These are phyloP conservation scores for Drosophila melanosoma DNA, from an alignment of 2,888 invertebrate species.

Conservation along the genomic window DNA sequence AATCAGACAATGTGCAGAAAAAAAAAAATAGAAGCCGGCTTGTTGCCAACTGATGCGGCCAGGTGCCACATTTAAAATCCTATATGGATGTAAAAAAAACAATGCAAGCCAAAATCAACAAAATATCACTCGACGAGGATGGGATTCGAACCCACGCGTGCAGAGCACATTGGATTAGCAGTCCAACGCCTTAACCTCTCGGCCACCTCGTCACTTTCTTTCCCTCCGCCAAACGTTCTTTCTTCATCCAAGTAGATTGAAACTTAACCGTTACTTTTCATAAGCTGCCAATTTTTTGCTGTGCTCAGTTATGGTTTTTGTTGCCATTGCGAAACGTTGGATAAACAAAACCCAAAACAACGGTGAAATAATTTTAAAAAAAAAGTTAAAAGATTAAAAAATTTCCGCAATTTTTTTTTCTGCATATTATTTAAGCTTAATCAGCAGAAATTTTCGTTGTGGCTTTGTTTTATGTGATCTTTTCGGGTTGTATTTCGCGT, in stretches of 20 bases:
- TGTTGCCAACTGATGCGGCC: conserved; percentile 12
- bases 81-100: neutral
- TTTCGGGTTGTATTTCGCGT: neutral
- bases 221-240: neutral
- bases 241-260: conserved; percentile 26
- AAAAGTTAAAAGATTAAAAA: neutral
- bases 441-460: neutral
- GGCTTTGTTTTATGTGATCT: neutral
- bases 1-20: neutral
- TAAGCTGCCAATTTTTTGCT: conserved; percentile 9
- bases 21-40: neutral
- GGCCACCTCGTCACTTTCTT: conserved; percentile 89
- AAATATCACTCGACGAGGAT: conserved; percentile 87
- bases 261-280: conserved; percentile 1
- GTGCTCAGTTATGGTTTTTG: neutral
- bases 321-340: neutral
- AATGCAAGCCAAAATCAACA: neutral
- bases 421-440: neutral
- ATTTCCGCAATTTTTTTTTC: neutral
- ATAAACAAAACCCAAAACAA: neutral
- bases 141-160: conserved; percentile 95
- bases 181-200: conserved; percentile 95
- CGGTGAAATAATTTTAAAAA: neutral
- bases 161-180: conserved; percentile 94
- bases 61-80: conserved; percentile 33